Conservation (phyloP, 64 coral and sea anemone genomes). For the Stylophora pistillata region DNA sequence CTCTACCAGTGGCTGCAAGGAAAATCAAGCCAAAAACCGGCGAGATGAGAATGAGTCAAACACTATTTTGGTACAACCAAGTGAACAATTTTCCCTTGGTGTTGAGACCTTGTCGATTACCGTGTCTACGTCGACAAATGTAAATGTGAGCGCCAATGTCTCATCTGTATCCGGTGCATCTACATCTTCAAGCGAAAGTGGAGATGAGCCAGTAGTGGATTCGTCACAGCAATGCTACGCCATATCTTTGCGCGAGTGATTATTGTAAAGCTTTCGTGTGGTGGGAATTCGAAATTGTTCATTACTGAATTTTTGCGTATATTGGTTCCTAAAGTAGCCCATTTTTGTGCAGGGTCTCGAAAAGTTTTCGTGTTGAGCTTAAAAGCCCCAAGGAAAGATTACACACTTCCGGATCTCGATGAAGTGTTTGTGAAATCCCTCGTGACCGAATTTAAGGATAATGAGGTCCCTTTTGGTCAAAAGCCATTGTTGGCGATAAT, state of each 20-base stretch:
- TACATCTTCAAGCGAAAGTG: background rate
- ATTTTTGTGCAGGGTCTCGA: background rate
- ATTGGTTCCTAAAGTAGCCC: background rate
- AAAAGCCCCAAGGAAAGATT: slow-evolving; percentile 15
- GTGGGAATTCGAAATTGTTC: background rate
- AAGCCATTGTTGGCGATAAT: slow-evolving; percentile 27
- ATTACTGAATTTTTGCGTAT: background rate
- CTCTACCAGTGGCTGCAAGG: no score
- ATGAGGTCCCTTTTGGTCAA: background rate
- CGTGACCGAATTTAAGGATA: slow-evolving; percentile 20
- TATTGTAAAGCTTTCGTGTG: background rate
- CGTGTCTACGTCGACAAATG: background rate
- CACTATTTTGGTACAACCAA: no score
- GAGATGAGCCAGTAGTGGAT: background rate
- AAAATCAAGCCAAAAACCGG: no score
- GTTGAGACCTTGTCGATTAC: background rate
- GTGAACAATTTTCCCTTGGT: no score
- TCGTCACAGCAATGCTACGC: background rate
- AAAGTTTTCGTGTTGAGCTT: slow-evolving; percentile 25
- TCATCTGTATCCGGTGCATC: background rate
- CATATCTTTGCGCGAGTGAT: background rate
- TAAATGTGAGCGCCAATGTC: background rate
- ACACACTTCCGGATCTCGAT: slow-evolving; percentile 8
- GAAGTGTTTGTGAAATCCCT: slow-evolving; percentile 19
- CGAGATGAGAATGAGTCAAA: no score